These are phyloP conservation scores for Eubasilissa regina DNA, from an alignment of 1,140 invertebrate genomes.

Conservation along the genomic window DNA sequence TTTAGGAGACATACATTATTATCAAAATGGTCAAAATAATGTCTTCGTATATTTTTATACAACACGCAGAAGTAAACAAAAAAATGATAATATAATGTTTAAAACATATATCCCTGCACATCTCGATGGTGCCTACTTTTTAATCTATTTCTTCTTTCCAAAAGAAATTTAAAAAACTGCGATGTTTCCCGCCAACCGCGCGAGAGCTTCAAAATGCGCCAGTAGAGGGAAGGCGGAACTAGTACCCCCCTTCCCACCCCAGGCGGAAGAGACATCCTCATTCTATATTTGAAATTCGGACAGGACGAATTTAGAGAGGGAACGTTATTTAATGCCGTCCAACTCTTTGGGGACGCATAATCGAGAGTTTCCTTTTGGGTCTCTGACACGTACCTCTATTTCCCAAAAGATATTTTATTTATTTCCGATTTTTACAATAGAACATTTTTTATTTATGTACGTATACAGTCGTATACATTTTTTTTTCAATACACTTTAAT, in stretches of 20 bases:
- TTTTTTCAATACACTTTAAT: too few species aligned
- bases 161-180: neutral
- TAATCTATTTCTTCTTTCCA: neutral
- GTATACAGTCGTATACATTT: too few species aligned
- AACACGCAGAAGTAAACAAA: too few species aligned
- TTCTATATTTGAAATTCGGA: constrained; percentile 58
- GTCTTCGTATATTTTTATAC: too few species aligned
- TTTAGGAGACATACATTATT: too few species aligned
- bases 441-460: too few species aligned
- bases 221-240: constrained; percentile 11
- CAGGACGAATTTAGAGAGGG: constrained; percentile 53
- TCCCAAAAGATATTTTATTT: constrained; percentile 13
- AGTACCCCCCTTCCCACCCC: neutral
- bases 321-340: constrained; percentile 54
- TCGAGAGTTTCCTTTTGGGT: constrained; percentile 45
- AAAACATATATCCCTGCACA: too few species aligned
- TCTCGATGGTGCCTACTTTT: too few species aligned
- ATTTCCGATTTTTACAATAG: neutral
- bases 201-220: constrained; percentile 1
- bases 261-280: constrained; percentile 42
- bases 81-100: too few species aligned
- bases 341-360: constrained; percentile 56
- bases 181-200: constrained; percentile 6
- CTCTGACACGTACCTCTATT: constrained; percentile 22
- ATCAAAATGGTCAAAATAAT: too few species aligned